phyloP scores from a whole-genome alignment of 2,888 invertebrate species.

The Drosophila villosipedis region DNA sequence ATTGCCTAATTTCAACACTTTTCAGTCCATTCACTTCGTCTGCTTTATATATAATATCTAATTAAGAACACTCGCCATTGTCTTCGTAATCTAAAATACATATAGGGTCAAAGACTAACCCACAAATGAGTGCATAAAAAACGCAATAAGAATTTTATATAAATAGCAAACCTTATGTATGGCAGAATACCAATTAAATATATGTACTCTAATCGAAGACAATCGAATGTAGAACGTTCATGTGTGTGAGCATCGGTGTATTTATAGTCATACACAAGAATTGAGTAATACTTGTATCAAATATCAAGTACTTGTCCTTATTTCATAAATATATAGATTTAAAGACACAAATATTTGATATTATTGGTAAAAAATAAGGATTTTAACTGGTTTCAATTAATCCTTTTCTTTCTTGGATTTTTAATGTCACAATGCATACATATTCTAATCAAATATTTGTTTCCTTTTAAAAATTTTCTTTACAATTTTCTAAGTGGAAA shows the following conservation, averaged over 20 bases:
- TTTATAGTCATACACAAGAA: slow-evolving; percentile 2
- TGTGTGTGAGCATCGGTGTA: background rate
- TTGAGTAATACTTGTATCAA: slow-evolving; percentile 28
- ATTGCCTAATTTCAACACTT: slow-evolving; percentile 10
- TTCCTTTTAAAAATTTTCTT: background rate
- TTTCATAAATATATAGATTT: background rate
- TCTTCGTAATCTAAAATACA: slow-evolving; percentile 14
- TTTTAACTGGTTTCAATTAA: background rate
- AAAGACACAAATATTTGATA: no score
- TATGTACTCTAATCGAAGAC: slow-evolving; percentile 9
- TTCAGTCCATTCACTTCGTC: background rate
- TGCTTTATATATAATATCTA: slow-evolving; percentile 1
- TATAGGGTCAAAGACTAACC: slow-evolving; percentile 8
- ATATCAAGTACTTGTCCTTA: slow-evolving; percentile 17
- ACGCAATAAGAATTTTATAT: background rate
- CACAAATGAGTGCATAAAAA: background rate
- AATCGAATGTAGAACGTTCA: background rate
- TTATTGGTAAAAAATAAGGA: background rate
- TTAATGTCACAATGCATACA: background rate
- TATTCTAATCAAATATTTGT: background rate
- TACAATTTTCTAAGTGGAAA: background rate
- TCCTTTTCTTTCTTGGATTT: background rate
- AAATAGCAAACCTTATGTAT: slow-evolving; percentile 8
- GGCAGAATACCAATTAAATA: slow-evolving; percentile 2
- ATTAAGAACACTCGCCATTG: slow-evolving; percentile 11